phyloP scores from a whole-genome alignment of 2,797 vertebrate species.

The Onychomys torridus region DNA sequence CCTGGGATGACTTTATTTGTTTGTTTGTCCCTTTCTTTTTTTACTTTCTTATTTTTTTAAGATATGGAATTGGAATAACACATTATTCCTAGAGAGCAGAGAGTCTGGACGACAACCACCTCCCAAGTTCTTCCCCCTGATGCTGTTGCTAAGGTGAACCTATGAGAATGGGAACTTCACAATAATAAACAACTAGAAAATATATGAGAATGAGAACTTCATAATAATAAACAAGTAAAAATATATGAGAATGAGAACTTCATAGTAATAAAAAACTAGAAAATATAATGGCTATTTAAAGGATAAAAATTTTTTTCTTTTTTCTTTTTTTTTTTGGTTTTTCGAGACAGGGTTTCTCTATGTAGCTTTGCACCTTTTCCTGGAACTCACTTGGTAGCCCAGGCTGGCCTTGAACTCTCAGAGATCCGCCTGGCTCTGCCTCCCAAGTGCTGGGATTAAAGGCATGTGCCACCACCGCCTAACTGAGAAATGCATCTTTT shows the following conservation, averaged over 20 bases:
- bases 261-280: too few relatives aligned
- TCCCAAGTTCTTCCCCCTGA: not conserved
- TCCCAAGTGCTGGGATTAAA: too few relatives aligned
- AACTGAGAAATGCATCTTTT: not conserved
- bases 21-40: rapidly evolving
- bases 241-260: too few relatives aligned
- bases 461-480: too few relatives aligned
- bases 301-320: not conserved
- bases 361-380: too few relatives aligned
- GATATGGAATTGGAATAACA: not conserved
- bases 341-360: too few relatives aligned
- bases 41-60: not conserved
- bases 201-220: too few relatives aligned
- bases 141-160: not conserved
- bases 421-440: too few relatives aligned
- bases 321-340: too few relatives aligned
- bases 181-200: not conserved
- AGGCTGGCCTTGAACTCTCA: too few relatives aligned
- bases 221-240: too few relatives aligned
- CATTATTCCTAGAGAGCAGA: not conserved
- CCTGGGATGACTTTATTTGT: not conserved
- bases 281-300: not conserved
- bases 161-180: not conserved
- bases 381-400: too few relatives aligned
- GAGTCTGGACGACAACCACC: rapidly evolving